Percentiles rank a stretch among this genome's conserved stretches.
phyloP scores from a whole-genome alignment of 2,113 vertebrate species.

The Nothoprocta perdicaria region DNA sequence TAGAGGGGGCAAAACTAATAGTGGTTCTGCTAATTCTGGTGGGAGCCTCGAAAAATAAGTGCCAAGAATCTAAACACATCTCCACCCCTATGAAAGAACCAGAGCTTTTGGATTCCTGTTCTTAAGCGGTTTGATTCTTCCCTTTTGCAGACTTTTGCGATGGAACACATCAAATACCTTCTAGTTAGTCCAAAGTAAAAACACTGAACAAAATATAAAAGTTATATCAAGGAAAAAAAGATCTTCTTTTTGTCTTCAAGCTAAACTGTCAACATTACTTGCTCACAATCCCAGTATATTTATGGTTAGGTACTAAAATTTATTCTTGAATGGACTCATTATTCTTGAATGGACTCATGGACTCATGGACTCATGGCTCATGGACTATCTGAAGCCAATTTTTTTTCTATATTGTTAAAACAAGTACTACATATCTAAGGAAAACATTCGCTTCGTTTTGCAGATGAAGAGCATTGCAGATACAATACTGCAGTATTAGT shows the following conservation, averaged over 20 bases:
- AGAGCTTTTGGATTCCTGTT: not conserved
- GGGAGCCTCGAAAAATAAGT: not conserved
- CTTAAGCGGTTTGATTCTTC: not conserved
- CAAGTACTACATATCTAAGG: not conserved
- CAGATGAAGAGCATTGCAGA: constrained; percentile 55
- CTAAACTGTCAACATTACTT: not conserved
- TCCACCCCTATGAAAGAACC: not conserved
- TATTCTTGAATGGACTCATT: not conserved
- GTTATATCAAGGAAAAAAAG: not conserved
- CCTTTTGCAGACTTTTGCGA: not conserved
- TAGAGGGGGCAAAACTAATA: too few relatives aligned
- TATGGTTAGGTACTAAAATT: not conserved
- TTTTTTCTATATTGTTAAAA: not conserved
- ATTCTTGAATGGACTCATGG: too few relatives aligned
- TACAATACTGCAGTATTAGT: constrained; percentile 62
- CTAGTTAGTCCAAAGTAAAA: not conserved
- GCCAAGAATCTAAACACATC: too few relatives aligned
- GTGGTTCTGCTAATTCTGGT: not conserved
- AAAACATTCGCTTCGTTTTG: not conserved
- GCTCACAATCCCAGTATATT: not conserved
- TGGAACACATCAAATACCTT: not conserved
- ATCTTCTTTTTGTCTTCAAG: not conserved
- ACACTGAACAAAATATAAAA: not conserved
- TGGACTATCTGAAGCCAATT: not conserved
- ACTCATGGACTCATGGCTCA: too few relatives aligned